Evolutionary conservation across 2,888 invertebrate species (phyloP), one percentile per base, ranked within the genome.

Genomic region (Scrobipalpa costella): DNA sequence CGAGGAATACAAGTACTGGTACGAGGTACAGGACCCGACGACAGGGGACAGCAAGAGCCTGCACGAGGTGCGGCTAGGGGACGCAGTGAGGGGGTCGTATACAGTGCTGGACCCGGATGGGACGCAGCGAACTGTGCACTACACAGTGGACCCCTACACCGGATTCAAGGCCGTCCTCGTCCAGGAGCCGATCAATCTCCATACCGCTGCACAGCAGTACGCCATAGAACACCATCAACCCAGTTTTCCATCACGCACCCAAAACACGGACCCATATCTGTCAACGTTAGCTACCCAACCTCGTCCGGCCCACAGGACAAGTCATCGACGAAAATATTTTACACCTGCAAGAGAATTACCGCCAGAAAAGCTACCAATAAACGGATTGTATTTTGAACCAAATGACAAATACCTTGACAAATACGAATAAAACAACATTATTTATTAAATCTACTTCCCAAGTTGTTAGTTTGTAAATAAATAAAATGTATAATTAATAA

Each of bases 121-220:
- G 0, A 85, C 80, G 0, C 88, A 85, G 64, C 80, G 92, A 1
- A 88, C 83, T 1, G 92, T 92, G 0, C 83, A 90, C 62, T 92
- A 92, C 70, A 88, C 85, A 0, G 89, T 90, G n/a, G 93, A 93
- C 64, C 81, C 92, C 0, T 77, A 84, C 65, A 83, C 89, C 62
- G 93, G 93, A 11, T 93, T 93, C 79, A 89, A 90, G 72, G 93
- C 93, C 21, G 83, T 91, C 0, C 78, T 93, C 0, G 83, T 84
- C 47, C 88, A 85, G 65, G 92, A 92, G 66, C 90, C 91, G 0
- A 21, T 27, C n/a, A 15, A n/a, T 3, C 36, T 15, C 15, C 59
- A 27, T 5, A 1, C 58, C 15, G 3, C 1, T n/a, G 15, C 34
- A 17, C 50, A 50, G 21, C 21, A 8, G 11, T 50, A 50, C 21